Conservation (phyloP, 2,113 vertebrate species). For the Sylvicapra grimmia region DNA sequence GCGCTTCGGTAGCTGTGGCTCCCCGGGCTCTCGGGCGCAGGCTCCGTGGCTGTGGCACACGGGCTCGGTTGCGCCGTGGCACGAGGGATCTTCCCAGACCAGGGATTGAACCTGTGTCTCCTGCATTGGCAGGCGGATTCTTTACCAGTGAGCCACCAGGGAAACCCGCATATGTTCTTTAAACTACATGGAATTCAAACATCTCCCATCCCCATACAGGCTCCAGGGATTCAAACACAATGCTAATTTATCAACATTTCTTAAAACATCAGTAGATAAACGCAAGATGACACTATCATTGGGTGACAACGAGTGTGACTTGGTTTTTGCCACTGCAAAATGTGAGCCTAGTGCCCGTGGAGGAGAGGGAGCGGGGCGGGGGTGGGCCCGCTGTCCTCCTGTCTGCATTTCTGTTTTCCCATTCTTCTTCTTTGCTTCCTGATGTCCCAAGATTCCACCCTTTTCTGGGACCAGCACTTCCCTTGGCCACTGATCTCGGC, state of each 20-base stretch:
- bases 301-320: too few species aligned
- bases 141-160: background rate
- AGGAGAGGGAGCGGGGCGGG: fast-evolving
- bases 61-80: background rate
- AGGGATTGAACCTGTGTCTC: background rate
- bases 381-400: fast-evolving
- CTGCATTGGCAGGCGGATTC: background rate
- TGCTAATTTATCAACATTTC: background rate
- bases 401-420: background rate
- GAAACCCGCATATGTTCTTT: background rate
- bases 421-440: background rate
- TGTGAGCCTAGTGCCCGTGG: background rate
- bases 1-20: background rate
- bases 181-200: background rate
- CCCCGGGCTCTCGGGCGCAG: fast-evolving
- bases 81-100: background rate
- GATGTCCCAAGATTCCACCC: background rate
- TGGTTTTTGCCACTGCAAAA: background rate
- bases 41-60: fast-evolving
- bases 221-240: background rate
- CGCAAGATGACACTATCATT: background rate
- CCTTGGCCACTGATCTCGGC: background rate
- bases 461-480: background rate
- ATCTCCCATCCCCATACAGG: background rate
- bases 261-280: background rate